These are phyloP conservation scores for Lochmaea capreae DNA, from an alignment of 2,888 invertebrate species.

Conservation along the genomic window DNA sequence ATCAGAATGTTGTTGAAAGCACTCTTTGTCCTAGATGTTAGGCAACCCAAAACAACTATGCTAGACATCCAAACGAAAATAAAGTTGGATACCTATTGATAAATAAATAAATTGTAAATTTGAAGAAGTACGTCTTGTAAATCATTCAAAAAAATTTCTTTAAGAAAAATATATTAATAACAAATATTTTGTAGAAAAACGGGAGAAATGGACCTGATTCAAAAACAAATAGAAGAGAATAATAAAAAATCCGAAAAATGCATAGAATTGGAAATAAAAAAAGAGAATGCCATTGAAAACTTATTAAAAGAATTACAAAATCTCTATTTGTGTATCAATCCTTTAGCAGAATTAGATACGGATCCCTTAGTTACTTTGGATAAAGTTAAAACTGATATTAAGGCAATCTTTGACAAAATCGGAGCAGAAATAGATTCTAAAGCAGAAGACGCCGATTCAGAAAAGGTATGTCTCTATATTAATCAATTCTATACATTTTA, in stretches of 20 bases:
- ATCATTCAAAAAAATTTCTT: too few species aligned
- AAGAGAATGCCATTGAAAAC: constrained; percentile 48
- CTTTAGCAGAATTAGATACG: constrained; percentile 48
- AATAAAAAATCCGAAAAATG: constrained; percentile 63
- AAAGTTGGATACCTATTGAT: too few species aligned
- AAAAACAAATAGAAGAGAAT: constrained; percentile 70
- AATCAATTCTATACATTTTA: not conserved
- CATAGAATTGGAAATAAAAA: constrained; percentile 59
- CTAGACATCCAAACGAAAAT: too few species aligned
- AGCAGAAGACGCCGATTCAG: constrained; percentile 5
- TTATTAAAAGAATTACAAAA: constrained; percentile 50
- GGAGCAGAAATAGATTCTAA: constrained; percentile 20
- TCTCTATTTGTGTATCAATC: constrained; percentile 53
- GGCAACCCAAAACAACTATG: too few species aligned
- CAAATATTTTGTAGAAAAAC: constrained; percentile 71
- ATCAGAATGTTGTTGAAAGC: too few species aligned
- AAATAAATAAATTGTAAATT: too few species aligned
- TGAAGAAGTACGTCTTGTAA: too few species aligned
- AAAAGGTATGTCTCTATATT: constrained; percentile 17
- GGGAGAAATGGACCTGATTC: constrained; percentile 76
- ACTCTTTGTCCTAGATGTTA: too few species aligned
- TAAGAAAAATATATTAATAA: constrained; percentile 27
- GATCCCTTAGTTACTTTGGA: constrained; percentile 39
- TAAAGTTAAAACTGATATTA: constrained; percentile 38
- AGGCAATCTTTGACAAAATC: constrained; percentile 41